These are phyloP conservation scores for Poecile atricapillus DNA, from an alignment of 2,113 vertebrate species.

Conservation along the genomic window DNA sequence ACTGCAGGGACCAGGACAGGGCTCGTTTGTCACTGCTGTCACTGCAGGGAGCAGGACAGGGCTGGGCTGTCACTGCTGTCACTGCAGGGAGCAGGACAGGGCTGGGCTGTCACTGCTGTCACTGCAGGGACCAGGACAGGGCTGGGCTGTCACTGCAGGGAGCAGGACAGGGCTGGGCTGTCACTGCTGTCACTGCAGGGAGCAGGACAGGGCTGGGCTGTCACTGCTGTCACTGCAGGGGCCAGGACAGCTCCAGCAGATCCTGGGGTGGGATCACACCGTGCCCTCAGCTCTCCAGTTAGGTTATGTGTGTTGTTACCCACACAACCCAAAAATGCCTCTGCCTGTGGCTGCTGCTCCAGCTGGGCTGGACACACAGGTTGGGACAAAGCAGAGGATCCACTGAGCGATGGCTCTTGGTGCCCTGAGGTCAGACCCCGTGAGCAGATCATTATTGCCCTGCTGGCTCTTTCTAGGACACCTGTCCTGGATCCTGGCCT, in stretches of 20 bases:
- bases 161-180: too few relatives aligned
- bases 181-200: too few relatives aligned
- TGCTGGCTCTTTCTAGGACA: not conserved
- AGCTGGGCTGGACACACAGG: fast-evolving
- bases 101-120: too few relatives aligned
- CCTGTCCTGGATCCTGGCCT: fast-evolving
- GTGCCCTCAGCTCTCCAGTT: fast-evolving
- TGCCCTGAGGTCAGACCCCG: fast-evolving
- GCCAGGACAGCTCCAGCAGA: fast-evolving
- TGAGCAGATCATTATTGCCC: not conserved
- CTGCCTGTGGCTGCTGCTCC: not conserved
- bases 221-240: not conserved
- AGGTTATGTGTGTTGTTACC: too few relatives aligned
- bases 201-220: too few relatives aligned
- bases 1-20: too few relatives aligned
- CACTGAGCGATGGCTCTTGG: not conserved
- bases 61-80: too few relatives aligned
- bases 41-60: too few relatives aligned
- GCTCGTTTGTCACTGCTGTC: too few relatives aligned
- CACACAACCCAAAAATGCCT: fast-evolving
- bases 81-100: too few relatives aligned
- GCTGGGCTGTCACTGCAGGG: too few relatives aligned
- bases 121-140: too few relatives aligned
- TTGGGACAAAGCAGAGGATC: not conserved
- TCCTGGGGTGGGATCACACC: not conserved